A percentile compares a stretch with the other conserved stretches of the same genome.
phyloP scores from a whole-genome alignment of 2,797 vertebrate species.

The Hippocampus kuda region DNA sequence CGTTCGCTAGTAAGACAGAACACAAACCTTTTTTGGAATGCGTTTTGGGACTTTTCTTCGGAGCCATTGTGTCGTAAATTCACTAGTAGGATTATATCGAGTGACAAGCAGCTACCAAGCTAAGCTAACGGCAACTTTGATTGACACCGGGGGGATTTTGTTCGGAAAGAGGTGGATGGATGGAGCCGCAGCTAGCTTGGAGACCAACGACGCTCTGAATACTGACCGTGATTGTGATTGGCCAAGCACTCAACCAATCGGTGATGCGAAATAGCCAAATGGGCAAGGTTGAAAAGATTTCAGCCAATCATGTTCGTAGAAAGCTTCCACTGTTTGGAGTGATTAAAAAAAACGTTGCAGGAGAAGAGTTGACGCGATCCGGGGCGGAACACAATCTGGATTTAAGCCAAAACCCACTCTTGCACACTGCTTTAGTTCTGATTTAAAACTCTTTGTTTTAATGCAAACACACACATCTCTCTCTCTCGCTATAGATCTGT shows the following conservation, averaged over 20 bases:
- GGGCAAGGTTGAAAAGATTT: background rate
- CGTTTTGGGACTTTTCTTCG: constrained; percentile 37
- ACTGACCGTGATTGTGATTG: constrained; percentile 33
- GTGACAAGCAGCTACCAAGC: too few relatives aligned
- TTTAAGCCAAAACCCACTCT: background rate
- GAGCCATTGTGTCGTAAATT: constrained; percentile 32
- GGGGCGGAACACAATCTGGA: background rate
- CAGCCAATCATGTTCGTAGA: constrained; percentile 29
- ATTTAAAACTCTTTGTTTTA: background rate
- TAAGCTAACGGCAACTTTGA: background rate
- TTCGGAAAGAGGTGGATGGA: background rate
- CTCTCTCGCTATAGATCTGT: too few relatives aligned
- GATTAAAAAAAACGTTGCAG: constrained; percentile 47
- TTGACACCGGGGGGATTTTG: background rate
- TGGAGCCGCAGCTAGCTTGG: constrained; percentile 11
- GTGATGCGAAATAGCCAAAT: accelerated
- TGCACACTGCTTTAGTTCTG: background rate
- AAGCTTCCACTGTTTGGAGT: constrained; percentile 27
- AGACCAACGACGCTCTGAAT: constrained; percentile 34
- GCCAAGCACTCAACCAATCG: constrained; percentile 7
- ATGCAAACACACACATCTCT: background rate
- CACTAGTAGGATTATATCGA: background rate
- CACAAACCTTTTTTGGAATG: constrained; percentile 47
- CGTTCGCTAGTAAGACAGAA: background rate
- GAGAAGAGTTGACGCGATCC: constrained; percentile 9